Conservation (phyloP, 2,797 vertebrate species). For the Xenops minutus region DNA sequence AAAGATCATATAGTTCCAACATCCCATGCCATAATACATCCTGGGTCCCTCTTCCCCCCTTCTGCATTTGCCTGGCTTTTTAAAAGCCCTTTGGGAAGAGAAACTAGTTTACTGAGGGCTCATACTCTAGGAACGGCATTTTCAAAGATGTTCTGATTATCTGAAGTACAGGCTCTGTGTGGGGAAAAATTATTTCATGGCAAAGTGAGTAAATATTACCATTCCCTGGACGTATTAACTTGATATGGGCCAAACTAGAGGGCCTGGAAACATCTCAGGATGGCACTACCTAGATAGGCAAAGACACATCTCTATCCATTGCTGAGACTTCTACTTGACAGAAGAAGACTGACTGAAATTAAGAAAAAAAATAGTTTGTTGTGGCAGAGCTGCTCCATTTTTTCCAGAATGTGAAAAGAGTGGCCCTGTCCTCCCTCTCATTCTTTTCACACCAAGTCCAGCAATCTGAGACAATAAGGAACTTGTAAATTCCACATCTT, state of each 20-base stretch:
- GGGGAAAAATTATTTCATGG: background rate
- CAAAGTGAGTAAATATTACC: background rate
- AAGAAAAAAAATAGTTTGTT: background rate
- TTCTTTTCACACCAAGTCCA: background rate
- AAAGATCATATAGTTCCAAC: background rate
- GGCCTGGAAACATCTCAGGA: rapidly evolving
- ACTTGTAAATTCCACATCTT: background rate
- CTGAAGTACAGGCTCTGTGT: background rate
- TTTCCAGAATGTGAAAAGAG: background rate
- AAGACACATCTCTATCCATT: background rate
- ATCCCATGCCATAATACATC: background rate
- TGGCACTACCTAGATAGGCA: background rate
- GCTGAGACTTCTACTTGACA: background rate
- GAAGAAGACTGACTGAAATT: background rate
- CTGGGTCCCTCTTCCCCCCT: background rate
- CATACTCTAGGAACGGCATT: background rate
- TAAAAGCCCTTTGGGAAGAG: background rate
- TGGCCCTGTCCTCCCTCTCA: background rate
- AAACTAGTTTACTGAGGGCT: background rate
- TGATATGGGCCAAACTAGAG: background rate
- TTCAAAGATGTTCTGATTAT: background rate
- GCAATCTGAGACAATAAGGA: background rate
- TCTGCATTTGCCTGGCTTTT: background rate
- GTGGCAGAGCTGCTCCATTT: background rate
- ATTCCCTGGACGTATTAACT: background rate